phyloP scores from a whole-genome alignment of 1,140 invertebrate species.

The Tetraneura akinire region DNA sequence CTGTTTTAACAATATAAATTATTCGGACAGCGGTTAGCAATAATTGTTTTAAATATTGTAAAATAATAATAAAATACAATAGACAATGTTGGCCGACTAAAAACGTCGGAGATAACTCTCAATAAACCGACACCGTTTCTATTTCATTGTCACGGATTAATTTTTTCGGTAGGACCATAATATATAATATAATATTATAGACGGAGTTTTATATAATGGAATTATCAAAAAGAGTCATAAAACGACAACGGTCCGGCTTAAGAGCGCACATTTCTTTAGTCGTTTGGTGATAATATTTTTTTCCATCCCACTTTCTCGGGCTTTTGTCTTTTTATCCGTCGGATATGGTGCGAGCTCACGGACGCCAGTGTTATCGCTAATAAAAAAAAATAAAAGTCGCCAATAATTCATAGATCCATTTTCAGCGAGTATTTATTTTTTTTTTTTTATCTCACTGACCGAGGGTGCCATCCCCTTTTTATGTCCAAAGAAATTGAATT shows the following conservation, averaged over 20 bases:
- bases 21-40: too few species aligned
- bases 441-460: conserved; percentile 28
- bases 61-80: too few species aligned
- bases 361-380: conserved; percentile 46
- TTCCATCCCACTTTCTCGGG: conserved; percentile 14
- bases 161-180: neutral
- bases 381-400: conserved; percentile 48
- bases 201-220: neutral
- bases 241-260: conserved; percentile 27
- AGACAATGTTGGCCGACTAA: too few species aligned
- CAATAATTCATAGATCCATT: conserved; percentile 51
- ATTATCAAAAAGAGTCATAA: conserved; percentile 33
- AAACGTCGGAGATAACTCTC: too few species aligned
- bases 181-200: too few species aligned
- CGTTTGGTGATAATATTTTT: conserved; percentile 19
- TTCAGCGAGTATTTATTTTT: conserved; percentile 44
- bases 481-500: conserved; percentile 43
- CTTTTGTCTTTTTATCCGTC: conserved; percentile 44
- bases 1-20: too few species aligned
- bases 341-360: conserved; percentile 45
- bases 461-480: conserved; percentile 41
- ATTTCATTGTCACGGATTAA: neutral
- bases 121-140: neutral
- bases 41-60: too few species aligned
- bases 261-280: conserved; percentile 31